Base-by-base conservation (phyloP, 2,113 vertebrate species). In the Tachysurus vachellii region DNA sequence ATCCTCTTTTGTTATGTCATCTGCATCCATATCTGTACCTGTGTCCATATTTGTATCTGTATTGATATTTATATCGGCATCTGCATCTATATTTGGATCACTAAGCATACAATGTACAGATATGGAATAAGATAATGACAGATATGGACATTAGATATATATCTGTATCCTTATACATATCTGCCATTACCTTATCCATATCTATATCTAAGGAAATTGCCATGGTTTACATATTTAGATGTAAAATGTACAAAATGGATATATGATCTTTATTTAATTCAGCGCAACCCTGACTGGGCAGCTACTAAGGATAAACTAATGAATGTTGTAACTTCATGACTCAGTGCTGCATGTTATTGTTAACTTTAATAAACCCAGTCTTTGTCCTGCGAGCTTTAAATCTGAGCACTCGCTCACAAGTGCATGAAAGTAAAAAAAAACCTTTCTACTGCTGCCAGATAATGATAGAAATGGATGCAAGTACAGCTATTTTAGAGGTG, bases 291-390 rank as follows among this genome's bases (percentile, higher is more conserved):
- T 26, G 19, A 42, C 36, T 19, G 23, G 5, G 70, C 19, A 23
- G 42, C 23, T 47, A 75, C 7, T 23, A 75, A 23, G 3, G 12
- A 77, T 53, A 26, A 77, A 53, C 53, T 12, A 53, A n/a, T 7
- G 1, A 75, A 75, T 26, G 21, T 26, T 54, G 14, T 36, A 80
- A 56, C 14, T 56, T 4, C 11, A 56, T 80, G 6, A 80, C 54
- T 56, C 77, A 57, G 54, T 28, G 19, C 28, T 5, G 4, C 26
- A 79, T 11, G 1, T 10, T 77, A 59, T 21, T 12, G 54, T 57
- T 57, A 80, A 80, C n/a, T 17, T 31, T 21, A 57, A 36, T 57
- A 80, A 59, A 80, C 79, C 54, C 36, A n/a, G n/a, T 56, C 76
- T 57, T 80, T 56, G 54, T 57, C 9, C n/a, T 79, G 14, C n/a